Percentiles rank a stretch among this genome's conserved stretches.
Conservation (phyloP, 2,888 invertebrate species). For the Agonopterix heracliana region DNA sequence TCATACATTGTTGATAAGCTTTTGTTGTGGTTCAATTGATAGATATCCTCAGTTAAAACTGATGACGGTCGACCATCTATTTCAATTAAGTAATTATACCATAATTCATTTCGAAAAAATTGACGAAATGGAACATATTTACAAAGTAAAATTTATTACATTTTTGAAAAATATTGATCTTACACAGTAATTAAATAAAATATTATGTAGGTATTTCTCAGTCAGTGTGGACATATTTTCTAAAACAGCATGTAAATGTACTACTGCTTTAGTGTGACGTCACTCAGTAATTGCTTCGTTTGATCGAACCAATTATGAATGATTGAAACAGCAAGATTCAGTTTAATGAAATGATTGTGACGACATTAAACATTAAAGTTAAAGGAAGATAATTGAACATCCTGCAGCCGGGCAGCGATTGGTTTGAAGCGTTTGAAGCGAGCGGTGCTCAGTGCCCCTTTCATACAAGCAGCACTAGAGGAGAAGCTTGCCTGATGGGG, state of each 20-base stretch:
- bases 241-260: too few species aligned
- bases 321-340: constrained; percentile 63
- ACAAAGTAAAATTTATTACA: neutral
- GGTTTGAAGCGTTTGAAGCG: constrained; percentile 41
- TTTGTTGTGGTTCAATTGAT: constrained; percentile 39
- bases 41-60: constrained; percentile 24
- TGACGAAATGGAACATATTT: neutral
- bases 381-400: constrained; percentile 74
- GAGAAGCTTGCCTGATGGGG: constrained; percentile 54
- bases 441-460: constrained; percentile 53
- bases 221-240: too few species aligned
- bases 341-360: constrained; percentile 73
- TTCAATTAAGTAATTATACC: neutral
- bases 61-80: constrained; percentile 16
- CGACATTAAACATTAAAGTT: constrained; percentile 67
- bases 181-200: neutral
- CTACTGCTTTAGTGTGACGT: constrained; percentile 3
- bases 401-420: constrained; percentile 59
- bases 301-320: constrained; percentile 56
- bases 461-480: constrained; percentile 38
- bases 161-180: neutral
- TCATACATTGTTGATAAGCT: constrained; percentile 55
- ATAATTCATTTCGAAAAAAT: neutral
- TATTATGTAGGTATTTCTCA: too few species aligned
- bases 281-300: constrained; percentile 35